Percentiles rank a stretch among this genome's conserved stretches.
phyloP scores from a whole-genome alignment of 2,113 vertebrate genomes.

The Phocoena phocoena region DNA sequence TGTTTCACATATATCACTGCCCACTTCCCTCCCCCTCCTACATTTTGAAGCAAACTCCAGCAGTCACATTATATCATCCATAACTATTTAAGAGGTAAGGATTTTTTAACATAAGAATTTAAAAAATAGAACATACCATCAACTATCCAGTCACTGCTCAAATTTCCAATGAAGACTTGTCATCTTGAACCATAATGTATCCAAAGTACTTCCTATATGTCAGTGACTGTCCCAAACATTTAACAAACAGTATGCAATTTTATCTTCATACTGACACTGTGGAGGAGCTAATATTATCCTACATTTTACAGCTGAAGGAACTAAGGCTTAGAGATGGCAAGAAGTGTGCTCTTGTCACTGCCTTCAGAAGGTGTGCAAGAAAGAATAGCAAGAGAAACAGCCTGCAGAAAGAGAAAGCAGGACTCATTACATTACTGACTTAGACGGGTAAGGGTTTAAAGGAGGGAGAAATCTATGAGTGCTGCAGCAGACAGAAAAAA shows the following conservation, averaged over 20 bases:
- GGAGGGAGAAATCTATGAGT: neutral
- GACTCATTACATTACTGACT: neutral
- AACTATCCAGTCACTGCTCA: neutral
- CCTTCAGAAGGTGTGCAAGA: neutral
- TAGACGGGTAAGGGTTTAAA: neutral
- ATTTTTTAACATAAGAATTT: neutral
- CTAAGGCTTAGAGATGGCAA: neutral
- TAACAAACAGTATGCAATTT: neutral
- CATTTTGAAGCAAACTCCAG: neutral
- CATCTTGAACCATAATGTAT: neutral
- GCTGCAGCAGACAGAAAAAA: neutral
- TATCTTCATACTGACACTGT: neutral
- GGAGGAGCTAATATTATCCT: neutral
- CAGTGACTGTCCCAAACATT: neutral
- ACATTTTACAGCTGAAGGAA: neutral
- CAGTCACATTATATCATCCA: neutral
- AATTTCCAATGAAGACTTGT: slow-evolving; percentile 2
- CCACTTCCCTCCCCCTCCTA: neutral
- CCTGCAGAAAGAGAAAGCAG: neutral
- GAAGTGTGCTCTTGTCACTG: neutral
- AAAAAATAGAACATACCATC: neutral
- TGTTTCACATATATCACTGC: neutral
- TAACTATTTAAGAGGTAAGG: neutral
- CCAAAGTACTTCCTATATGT: neutral
- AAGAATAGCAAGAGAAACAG: neutral